Conservation (phyloP, 2,888 invertebrate species). For the Synergus japonicus region DNA sequence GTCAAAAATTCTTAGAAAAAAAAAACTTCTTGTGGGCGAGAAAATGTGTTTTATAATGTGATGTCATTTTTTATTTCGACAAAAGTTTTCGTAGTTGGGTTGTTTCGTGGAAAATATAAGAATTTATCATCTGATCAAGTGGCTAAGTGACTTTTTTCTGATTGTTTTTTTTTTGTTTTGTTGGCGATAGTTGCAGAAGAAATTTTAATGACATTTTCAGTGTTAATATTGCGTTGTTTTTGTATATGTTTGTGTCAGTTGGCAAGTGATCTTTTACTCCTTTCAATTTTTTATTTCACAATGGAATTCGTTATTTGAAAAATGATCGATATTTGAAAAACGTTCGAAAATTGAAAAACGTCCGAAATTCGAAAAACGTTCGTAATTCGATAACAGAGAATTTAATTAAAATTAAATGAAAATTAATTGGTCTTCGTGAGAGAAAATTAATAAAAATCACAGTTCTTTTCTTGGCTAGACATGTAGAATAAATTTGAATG, state of each 20-base stretch:
- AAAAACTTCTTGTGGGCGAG: background rate
- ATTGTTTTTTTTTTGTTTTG: background rate
- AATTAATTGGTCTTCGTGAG: too few species aligned
- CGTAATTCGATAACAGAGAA: too few species aligned
- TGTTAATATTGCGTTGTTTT: background rate
- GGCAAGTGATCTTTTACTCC: too few species aligned
- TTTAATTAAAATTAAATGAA: too few species aligned
- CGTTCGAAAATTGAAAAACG: too few species aligned
- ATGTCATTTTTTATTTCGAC: background rate
- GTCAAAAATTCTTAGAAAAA: slow-evolving; percentile 7
- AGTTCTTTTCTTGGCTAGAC: too few species aligned
- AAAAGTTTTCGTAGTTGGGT: background rate
- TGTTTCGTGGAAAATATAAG: background rate
- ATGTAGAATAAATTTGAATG: too few species aligned
- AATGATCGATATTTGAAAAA: too few species aligned
- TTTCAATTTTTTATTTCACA: too few species aligned
- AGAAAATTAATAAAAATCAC: too few species aligned
- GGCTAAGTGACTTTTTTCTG: background rate
- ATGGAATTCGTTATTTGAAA: too few species aligned
- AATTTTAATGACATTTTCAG: background rate
- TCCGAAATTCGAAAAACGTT: too few species aligned
- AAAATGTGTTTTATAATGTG: background rate
- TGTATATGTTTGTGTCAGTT: background rate
- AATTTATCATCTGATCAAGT: background rate
- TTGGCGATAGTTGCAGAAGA: background rate